Evolutionary conservation across 1,140 invertebrate genomes (phyloP).

Genomic region (Heliconius himera): DNA sequence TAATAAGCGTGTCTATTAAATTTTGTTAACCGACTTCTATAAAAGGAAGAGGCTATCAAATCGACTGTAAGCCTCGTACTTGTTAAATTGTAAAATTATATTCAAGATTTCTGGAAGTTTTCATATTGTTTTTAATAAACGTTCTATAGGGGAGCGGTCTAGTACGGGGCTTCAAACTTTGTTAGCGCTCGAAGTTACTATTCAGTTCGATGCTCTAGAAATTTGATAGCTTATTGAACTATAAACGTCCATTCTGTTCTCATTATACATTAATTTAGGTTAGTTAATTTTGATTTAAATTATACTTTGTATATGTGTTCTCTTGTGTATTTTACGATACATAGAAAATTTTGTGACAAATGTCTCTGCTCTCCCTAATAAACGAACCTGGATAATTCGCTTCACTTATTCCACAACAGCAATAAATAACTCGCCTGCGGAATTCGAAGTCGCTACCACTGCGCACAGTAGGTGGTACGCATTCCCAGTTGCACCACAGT

Average conservation of each 20-base stretch:
- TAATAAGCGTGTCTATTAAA: not conserved
- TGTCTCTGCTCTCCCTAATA: not conserved
- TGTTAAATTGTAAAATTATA: not conserved
- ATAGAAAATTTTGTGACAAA: not conserved
- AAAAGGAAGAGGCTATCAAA: no score
- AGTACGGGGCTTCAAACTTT: slow-evolving; percentile 41
- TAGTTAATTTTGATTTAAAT: not conserved
- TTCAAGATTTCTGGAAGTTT: not conserved
- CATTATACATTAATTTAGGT: slow-evolving; percentile 32
- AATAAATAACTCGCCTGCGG: not conserved
- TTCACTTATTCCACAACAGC: not conserved
- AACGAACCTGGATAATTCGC: not conserved
- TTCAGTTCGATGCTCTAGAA: slow-evolving; percentile 40
- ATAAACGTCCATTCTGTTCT: slow-evolving; percentile 29
- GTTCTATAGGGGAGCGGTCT: slow-evolving; percentile 32
- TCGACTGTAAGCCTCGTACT: not conserved
- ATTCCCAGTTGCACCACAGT: not conserved
- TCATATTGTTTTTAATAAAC: slow-evolving; percentile 3
- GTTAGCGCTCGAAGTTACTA: slow-evolving; percentile 35
- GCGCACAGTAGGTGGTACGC: not conserved
- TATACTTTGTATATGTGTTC: not conserved
- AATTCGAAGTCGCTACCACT: not conserved
- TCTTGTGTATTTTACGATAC: not conserved
- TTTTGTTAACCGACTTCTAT: no score
- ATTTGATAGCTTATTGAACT: slow-evolving; percentile 46